Evolutionary conservation across 30 jellyfish, hydroid and myxozoan species (phyloP).

Genomic region (Thelohanellus kitauei): DNA sequence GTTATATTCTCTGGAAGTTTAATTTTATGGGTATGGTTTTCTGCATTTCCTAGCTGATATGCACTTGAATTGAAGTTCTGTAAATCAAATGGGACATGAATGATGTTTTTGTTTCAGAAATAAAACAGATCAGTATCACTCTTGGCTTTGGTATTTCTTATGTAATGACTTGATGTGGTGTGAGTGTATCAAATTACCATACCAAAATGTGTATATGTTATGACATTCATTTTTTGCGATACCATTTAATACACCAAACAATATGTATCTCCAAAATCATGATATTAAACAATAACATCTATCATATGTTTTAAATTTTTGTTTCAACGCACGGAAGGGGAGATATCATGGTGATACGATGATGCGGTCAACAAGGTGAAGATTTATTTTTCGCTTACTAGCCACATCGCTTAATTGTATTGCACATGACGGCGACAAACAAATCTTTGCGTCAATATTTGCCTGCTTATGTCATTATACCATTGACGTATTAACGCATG

Average conservation of each 20-base stretch:
- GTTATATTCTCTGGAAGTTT: background rate
- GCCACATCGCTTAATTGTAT: slow-evolving; percentile 1
- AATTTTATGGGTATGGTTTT: background rate
- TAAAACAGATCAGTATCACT: background rate
- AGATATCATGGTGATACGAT: slow-evolving; percentile 1
- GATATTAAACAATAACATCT: slow-evolving; percentile 1
- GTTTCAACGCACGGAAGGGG: background rate
- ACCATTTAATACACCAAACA: slow-evolving; percentile 1
- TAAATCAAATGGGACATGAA: background rate
- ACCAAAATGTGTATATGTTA: slow-evolving; percentile 1
- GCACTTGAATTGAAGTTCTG: background rate
- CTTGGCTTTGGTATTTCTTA: background rate
- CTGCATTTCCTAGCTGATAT: background rate
- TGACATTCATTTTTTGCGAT: slow-evolving; percentile 3
- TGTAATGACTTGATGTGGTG: background rate
- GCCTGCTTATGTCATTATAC: background rate
- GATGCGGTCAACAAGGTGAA: background rate
- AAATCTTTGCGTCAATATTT: slow-evolving; percentile 1
- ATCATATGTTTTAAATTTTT: background rate
- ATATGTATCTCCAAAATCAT: background rate
- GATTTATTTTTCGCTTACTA: background rate
- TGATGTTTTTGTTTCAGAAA: background rate
- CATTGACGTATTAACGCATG: background rate
- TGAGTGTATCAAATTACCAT: slow-evolving; percentile 1
- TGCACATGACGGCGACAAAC: slow-evolving; percentile 1